Evolutionary conservation across 2,797 vertebrate genomes (phyloP).

Genomic region (Hylomyscus alleni): DNA sequence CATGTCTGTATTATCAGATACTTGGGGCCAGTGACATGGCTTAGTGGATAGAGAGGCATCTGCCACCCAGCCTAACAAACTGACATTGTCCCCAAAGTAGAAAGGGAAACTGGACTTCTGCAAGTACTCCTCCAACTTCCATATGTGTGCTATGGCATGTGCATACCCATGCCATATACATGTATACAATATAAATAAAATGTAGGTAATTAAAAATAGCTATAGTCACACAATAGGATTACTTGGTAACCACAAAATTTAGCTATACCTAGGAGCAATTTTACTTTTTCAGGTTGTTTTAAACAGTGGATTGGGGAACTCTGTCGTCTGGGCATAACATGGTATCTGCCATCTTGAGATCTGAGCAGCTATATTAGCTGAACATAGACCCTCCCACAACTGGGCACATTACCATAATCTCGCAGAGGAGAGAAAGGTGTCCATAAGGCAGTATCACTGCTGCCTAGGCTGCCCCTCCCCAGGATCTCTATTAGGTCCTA

Average conservation of each 20-base stretch:
- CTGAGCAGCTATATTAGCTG: not conserved
- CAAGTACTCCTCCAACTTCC: not conserved
- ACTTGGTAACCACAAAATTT: slow-evolving; percentile 36
- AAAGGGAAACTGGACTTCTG: not conserved
- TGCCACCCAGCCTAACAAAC: not conserved
- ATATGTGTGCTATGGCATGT: not conserved
- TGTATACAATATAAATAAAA: not conserved
- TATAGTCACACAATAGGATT: slow-evolving; percentile 16
- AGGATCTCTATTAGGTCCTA: not conserved
- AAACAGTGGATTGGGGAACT: slow-evolving; percentile 15
- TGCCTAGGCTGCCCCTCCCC: not conserved
- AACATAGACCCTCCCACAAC: not conserved
- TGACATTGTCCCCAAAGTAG: not conserved
- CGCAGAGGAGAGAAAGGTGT: not conserved
- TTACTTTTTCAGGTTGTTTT: not conserved
- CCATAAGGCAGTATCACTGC: not conserved
- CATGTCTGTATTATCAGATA: slow-evolving; percentile 29
- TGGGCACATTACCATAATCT: not conserved
- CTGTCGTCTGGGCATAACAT: not conserved
- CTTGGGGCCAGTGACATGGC: not conserved
- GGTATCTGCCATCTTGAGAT: not conserved
- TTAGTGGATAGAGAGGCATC: not conserved
- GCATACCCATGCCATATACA: not conserved
- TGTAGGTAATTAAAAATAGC: not conserved
- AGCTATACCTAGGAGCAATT: not conserved